Base-by-base conservation (phyloP, 1,140 invertebrate species). In the Acromyrmex echinatior region DNA sequence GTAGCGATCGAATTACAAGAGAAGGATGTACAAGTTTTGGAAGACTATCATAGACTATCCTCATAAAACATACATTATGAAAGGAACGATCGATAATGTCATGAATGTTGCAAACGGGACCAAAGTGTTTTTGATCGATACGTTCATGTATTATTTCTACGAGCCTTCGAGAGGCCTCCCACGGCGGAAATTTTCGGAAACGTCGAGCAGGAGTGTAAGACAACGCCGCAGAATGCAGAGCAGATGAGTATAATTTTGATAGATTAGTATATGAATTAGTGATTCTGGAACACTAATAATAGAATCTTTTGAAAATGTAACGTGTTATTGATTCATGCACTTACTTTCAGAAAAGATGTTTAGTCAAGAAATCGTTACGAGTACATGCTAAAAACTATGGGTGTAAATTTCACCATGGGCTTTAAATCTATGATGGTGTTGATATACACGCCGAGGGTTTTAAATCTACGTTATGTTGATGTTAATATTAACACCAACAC, bases 211-310 rank as follows among this genome's bases (percentile, higher is more conserved):
- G 31, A 80, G 45, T n/a, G 74, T 21, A 80, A 53, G 12, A 45
- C 28, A 79, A 51, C 62, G 49, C 10, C 62, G 39, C 56, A 73
- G 78, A 60, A 87, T 31, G 86, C 68, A 76, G 65, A 86, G 25
- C 89, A 90, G 89, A 90, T 90, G 89, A 90, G 89, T 90, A 90
- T 65, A 80, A 58, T 56, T 85, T 87, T 73, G 88, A 84, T 62
- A 78, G 66, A 73, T 66, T 74, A 82, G 21, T 82, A 51, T 62
- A 49, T 10, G n/a, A 81, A 81, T 39, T 81, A 66, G 49, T 2
- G 5, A 58, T 4, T 65, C 3, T 68, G 21, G 39, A 60, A 6
- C 5, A 18, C 3, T 60, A 25, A 58, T 31, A n/a, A 58, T 16
- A 3, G 10, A 28, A 45, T 58, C 31, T 71, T 71, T 56, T 18